phyloP scores from a whole-genome alignment of 2,113 vertebrate genomes.

The Periophthalmodon schlosseri region DNA sequence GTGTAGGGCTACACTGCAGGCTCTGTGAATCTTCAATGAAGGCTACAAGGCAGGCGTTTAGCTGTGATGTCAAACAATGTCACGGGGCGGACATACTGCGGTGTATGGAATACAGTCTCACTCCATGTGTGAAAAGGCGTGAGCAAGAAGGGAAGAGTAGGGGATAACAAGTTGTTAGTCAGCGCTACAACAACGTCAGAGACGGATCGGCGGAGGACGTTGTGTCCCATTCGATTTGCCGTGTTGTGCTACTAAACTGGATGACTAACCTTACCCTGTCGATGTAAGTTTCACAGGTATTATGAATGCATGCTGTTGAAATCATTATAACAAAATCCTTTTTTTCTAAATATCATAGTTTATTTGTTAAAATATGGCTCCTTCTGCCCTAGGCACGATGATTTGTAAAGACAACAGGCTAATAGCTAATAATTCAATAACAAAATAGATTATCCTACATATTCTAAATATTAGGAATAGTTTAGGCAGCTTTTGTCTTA shows the following conservation, averaged over 20 bases:
- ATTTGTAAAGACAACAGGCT: background rate
- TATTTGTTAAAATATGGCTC: background rate
- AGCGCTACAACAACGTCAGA: constrained; percentile 74
- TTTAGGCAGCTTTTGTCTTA: background rate
- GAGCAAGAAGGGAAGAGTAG: constrained; percentile 51
- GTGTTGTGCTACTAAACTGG: constrained; percentile 43
- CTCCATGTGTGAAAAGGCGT: constrained; percentile 51
- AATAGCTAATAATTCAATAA: background rate
- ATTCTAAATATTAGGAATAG: background rate
- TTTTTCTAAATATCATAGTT: background rate
- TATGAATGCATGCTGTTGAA: constrained; percentile 37
- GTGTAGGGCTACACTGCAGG: constrained; percentile 19
- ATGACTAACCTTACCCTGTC: constrained; percentile 77
- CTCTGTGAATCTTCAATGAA: constrained; percentile 46
- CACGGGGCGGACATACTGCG: constrained; percentile 49
- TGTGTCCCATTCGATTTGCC: constrained; percentile 61
- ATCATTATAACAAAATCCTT: constrained; percentile 5
- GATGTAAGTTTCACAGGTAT: constrained; percentile 45
- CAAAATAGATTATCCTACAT: background rate
- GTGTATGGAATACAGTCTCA: constrained; percentile 31
- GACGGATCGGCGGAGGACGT: constrained; percentile 66
- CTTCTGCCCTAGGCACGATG: background rate
- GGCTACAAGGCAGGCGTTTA: constrained; percentile 18
- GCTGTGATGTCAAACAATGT: constrained; percentile 64
- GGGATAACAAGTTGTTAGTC: constrained; percentile 75